Evolutionary conservation across 2,888 invertebrate genomes (phyloP).

Genomic region (Leucoma salicis): DNA sequence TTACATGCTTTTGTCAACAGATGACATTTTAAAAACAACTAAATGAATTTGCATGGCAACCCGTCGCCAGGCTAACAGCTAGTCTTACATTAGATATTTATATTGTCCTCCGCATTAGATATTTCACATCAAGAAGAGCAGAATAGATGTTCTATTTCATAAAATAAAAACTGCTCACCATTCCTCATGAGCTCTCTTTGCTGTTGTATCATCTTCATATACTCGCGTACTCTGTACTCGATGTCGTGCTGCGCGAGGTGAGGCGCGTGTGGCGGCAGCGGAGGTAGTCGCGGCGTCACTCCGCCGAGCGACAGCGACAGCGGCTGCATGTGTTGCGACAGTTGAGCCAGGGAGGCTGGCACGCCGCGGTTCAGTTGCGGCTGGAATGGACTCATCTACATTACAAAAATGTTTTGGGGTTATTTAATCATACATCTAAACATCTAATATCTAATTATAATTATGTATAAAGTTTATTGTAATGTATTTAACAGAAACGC

Average conservation of each 20-base stretch:
- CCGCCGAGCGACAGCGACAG: conserved; percentile 86
- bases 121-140: no score
- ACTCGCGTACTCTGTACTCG: conserved; percentile 90
- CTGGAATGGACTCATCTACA: conserved; percentile 45
- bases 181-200: conserved; percentile 69
- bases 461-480: no score
- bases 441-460: no score
- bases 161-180: conserved; percentile 42
- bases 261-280: conserved; percentile 77
- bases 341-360: conserved; percentile 78
- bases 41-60: no score
- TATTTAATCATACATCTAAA: no score
- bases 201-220: conserved; percentile 86
- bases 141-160: neutral
- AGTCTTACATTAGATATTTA: no score
- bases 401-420: conserved; percentile 18
- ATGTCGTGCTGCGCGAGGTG: conserved; percentile 87
- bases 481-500: no score
- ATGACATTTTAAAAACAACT: no score
- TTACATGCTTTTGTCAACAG: no score
- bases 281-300: conserved; percentile 81
- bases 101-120: no score
- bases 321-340: conserved; percentile 87
- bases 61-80: no score
- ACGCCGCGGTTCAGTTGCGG: conserved; percentile 81